These are phyloP conservation scores for Drosophila orosa DNA, from an alignment of 1,140 invertebrate genomes.

Conservation along the genomic window DNA sequence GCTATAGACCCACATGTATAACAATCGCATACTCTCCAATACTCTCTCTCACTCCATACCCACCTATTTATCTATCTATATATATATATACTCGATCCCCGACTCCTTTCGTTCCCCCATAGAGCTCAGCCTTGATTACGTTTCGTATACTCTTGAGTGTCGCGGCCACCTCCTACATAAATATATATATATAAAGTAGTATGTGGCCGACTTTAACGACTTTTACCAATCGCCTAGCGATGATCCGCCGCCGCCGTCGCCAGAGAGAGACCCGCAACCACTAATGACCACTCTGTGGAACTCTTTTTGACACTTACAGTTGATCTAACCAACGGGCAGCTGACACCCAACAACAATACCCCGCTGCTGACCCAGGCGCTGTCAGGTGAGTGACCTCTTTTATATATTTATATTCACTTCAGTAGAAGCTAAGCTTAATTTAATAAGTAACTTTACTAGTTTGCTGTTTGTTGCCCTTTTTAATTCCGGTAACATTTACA, in stretches of 20 bases:
- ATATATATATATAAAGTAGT: conserved; percentile 6
- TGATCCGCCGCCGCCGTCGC: not conserved
- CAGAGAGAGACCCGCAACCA: conserved; percentile 9
- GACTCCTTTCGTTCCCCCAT: conserved; percentile 23
- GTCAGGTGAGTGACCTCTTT: conserved; percentile 90
- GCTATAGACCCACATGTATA: conserved; percentile 40
- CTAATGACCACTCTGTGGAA: conserved; percentile 47
- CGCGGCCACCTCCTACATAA: conserved; percentile 55
- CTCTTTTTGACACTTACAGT: conserved; percentile 87
- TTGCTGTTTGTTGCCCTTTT: not conserved
- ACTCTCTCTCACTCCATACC: conserved; percentile 48
- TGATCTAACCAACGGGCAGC: conserved; percentile 96
- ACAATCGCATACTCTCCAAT: conserved; percentile 46
- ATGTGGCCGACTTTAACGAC: conserved; percentile 49
- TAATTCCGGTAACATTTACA: not conserved
- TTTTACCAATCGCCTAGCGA: conserved; percentile 48
- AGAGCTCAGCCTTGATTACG: conserved; percentile 64
- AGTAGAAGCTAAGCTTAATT: not conserved
- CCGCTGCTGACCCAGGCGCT: conserved; percentile 96
- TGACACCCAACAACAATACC: conserved; percentile 97
- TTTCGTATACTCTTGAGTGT: conserved; percentile 65
- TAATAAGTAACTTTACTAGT: not conserved
- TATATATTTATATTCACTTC: no score
- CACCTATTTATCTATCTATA: conserved; percentile 7
- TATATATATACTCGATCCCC: conserved; percentile 34